phyloP scores from a whole-genome alignment of 2,797 vertebrate genomes.

The Spea hammondii region DNA sequence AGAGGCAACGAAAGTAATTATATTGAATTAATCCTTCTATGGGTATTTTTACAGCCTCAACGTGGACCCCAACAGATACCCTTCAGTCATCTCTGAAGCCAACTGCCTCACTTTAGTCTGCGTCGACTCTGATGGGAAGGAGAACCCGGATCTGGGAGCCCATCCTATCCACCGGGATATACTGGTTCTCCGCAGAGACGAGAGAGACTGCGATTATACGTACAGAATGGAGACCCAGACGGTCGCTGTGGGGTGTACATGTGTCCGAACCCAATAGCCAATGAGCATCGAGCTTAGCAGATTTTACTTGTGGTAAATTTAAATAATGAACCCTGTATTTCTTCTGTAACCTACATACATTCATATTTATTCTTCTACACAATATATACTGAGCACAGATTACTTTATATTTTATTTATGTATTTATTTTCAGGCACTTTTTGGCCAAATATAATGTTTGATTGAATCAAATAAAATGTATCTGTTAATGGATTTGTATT shows the following conservation, averaged over 20 bases:
- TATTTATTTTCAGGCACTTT: background rate
- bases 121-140: constrained; percentile 28
- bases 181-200: constrained; percentile 62
- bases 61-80: constrained; percentile 64
- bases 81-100: constrained; percentile 61
- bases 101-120: constrained; percentile 60
- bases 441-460: background rate
- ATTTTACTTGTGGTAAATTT: no score
- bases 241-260: constrained; percentile 67
- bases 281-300: no score
- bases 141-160: constrained; percentile 61
- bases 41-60: constrained; percentile 58
- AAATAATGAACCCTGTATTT: background rate
- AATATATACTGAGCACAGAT: background rate
- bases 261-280: constrained; percentile 53
- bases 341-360: background rate
- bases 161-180: constrained; percentile 66
- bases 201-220: constrained; percentile 58
- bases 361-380: background rate
- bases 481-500: no score
- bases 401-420: background rate
- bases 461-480: no score
- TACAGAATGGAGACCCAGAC: constrained; percentile 65
- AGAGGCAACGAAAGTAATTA: no score
- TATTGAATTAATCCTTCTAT: no score